phyloP scores from a whole-genome alignment of 2,888 invertebrate species.

The Cantharis nigra region DNA sequence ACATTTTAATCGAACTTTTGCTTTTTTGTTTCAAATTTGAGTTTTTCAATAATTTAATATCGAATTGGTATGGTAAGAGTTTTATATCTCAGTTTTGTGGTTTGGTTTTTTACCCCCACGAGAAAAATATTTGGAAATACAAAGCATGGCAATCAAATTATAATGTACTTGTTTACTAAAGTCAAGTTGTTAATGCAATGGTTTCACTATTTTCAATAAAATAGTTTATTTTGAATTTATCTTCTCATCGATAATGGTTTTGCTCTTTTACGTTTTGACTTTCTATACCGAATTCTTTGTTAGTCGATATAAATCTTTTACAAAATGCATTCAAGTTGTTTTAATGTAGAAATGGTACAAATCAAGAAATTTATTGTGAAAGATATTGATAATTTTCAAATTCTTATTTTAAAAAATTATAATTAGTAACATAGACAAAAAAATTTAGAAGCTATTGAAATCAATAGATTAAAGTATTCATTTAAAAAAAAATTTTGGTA shows the following conservation, averaged over 20 bases:
- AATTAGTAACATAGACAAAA: too few species aligned
- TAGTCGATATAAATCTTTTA: too few species aligned
- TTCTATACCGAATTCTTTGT: too few species aligned
- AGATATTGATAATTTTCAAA: too few species aligned
- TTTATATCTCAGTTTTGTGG: background rate
- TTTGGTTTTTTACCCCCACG: background rate
- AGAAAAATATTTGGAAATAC: background rate
- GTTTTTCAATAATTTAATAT: background rate
- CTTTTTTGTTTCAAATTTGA: background rate
- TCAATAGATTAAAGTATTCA: too few species aligned
- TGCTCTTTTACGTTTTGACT: too few species aligned
- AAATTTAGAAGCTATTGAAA: too few species aligned
- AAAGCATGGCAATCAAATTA: background rate
- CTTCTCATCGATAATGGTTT: background rate
- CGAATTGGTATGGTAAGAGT: background rate
- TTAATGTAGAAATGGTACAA: too few species aligned
- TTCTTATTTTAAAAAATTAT: too few species aligned
- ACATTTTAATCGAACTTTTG: slow-evolving; percentile 45
- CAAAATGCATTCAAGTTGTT: too few species aligned
- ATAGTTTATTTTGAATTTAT: background rate
- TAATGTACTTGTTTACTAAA: background rate
- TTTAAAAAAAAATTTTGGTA: too few species aligned
- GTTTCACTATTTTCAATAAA: background rate
- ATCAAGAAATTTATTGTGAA: too few species aligned
- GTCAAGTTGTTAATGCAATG: background rate